A percentile compares a stretch with the other conserved stretches of the same genome.
phyloP scores from a whole-genome alignment of 2,888 invertebrate genomes.

The Chaetogeoica ovagalla region DNA sequence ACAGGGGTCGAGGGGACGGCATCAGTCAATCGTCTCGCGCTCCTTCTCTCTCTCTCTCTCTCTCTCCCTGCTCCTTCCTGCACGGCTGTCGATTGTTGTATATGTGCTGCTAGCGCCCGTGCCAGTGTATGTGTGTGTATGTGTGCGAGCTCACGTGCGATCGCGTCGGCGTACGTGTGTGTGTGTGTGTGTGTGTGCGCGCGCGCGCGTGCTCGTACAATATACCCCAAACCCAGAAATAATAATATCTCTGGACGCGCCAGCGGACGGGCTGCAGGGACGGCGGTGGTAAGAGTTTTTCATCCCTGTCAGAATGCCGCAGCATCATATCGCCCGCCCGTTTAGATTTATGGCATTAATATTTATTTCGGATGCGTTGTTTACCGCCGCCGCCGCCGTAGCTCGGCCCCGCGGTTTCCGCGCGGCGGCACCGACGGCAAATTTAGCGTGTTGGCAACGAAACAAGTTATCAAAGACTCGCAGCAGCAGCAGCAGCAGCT shows the following conservation, averaged over 20 bases:
- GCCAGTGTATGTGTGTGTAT: background rate
- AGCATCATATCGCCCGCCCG: constrained; percentile 36
- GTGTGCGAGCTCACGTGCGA: background rate
- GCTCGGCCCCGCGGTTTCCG: too few species aligned
- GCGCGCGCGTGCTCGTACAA: background rate
- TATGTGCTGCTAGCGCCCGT: background rate
- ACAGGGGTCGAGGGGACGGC: background rate
- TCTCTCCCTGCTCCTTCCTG: background rate
- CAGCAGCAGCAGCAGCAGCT: too few species aligned
- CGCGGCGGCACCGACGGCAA: background rate
- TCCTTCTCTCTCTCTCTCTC: background rate
- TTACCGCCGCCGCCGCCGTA: constrained; percentile 3
- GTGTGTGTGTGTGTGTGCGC: background rate
- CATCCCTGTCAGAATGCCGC: constrained; percentile 43
- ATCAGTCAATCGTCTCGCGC: constrained; percentile 51
- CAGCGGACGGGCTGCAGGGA: background rate
- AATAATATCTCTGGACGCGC: constrained; percentile 32
- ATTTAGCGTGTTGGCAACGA: constrained; percentile 51
- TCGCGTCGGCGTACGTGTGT: too few species aligned
- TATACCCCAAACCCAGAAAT: constrained; percentile 16
- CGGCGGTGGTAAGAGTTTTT: constrained; percentile 29
- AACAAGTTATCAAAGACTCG: constrained; percentile 51
- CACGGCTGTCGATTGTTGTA: constrained; percentile 20
- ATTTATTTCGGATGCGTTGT: constrained; percentile 51
- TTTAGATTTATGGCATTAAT: constrained; percentile 52